phyloP scores from a whole-genome alignment of 2,797 vertebrate genomes.

The Tamandua tetradactyla region DNA sequence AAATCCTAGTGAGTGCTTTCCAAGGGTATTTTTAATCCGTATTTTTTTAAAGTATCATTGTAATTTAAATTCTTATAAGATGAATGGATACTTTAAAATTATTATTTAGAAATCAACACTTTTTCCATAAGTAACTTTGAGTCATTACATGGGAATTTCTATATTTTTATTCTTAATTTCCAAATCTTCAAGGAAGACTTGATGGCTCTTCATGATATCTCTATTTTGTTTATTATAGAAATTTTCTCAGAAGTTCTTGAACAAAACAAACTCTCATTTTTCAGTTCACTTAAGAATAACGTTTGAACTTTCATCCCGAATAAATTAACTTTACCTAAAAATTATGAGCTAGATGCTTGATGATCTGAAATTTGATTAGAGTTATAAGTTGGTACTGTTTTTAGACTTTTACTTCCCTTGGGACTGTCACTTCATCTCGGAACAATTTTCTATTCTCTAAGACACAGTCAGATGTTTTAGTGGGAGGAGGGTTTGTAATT shows the following conservation, averaged over 20 bases:
- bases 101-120: background rate
- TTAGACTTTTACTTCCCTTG: slow-evolving; percentile 52
- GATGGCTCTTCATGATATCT: background rate
- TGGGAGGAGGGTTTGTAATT: slow-evolving; percentile 81
- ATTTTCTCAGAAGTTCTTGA: background rate
- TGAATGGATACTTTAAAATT: background rate
- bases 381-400: slow-evolving; percentile 51
- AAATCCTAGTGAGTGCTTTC: background rate
- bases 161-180: background rate
- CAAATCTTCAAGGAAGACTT: background rate
- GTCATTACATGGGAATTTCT: background rate
- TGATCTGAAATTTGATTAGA: slow-evolving; percentile 61
- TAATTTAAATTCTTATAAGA: background rate
- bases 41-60: background rate
- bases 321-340: slow-evolving; percentile 55
- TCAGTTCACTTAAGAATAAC: background rate
- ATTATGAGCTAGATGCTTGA: slow-evolving; percentile 47
- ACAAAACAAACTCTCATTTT: slow-evolving; percentile 38
- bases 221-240: background rate
- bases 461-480: slow-evolving; percentile 76
- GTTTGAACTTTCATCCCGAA: slow-evolving; percentile 53
- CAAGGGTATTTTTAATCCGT: slow-evolving; percentile 24
- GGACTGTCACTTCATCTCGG: slow-evolving; percentile 67
- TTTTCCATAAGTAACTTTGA: slow-evolving; percentile 15
- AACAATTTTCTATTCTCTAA: slow-evolving; percentile 71